These are phyloP conservation scores for Aphidius colemani DNA, from an alignment of 2,888 invertebrate species.

Conservation along the genomic window DNA sequence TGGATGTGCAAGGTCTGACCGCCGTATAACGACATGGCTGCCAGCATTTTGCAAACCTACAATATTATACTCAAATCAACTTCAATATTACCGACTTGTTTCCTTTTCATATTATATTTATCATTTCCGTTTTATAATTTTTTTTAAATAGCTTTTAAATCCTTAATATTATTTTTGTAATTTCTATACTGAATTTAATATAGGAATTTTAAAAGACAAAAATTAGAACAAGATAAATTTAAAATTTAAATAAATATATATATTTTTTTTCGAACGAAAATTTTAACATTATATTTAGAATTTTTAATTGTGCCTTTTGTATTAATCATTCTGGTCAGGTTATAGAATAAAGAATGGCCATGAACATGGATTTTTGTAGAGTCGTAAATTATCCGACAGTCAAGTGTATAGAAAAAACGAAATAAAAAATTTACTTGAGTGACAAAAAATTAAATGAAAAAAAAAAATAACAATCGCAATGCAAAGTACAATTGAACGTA, in stretches of 20 bases:
- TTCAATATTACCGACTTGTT: conserved; percentile 13
- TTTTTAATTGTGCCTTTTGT: conserved; percentile 56
- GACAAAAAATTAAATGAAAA: conserved; percentile 6
- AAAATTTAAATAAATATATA: no score
- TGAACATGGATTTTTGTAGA: conserved; percentile 39
- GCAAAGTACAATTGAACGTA: conserved; percentile 46
- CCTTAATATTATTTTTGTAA: no score
- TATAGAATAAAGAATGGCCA: conserved; percentile 32
- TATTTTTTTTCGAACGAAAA: no score
- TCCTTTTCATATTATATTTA: background rate
- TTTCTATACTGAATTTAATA: no score
- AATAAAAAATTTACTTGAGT: no score
- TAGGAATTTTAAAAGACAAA: no score
- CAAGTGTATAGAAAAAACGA: conserved; percentile 33
- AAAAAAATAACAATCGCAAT: conserved; percentile 43
- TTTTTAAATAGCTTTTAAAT: background rate
- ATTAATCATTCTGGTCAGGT: conserved; percentile 22
- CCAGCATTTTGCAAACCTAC: conserved; percentile 46
- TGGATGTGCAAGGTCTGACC: conserved; percentile 28
- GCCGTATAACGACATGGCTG: conserved; percentile 42
- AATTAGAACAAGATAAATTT: no score
- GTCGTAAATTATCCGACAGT: conserved; percentile 44
- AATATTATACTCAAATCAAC: conserved; percentile 20
- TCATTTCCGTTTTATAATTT: conserved; percentile 1
- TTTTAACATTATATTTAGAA: no score